Percentiles rank a stretch among this genome's conserved stretches.
phyloP scores from a whole-genome alignment of 2,797 vertebrate species.

The Paguma larvata region DNA sequence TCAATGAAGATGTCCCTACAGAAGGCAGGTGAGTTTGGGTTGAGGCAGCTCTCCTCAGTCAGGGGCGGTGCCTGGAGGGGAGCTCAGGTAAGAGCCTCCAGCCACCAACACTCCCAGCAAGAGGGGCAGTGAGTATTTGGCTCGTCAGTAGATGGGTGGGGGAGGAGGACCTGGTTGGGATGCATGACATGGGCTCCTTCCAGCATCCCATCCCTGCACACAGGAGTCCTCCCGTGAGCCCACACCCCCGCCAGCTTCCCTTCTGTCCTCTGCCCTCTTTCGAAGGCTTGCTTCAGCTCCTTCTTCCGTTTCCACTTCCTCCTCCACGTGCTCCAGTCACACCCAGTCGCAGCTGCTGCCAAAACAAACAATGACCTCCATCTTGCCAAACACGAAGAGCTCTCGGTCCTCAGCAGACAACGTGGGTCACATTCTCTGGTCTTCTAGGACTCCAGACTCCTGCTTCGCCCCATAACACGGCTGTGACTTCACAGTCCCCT shows the following conservation, averaged over 20 bases:
- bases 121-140: fast-evolving
- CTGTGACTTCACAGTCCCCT: fast-evolving
- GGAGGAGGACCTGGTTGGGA: fast-evolving
- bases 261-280: fast-evolving
- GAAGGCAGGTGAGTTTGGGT: no score
- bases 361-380: background rate
- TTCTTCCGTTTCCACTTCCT: fast-evolving
- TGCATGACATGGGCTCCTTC: fast-evolving
- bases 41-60: background rate
- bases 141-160: fast-evolving
- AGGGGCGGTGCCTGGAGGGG: background rate
- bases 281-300: fast-evolving
- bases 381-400: no score
- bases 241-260: fast-evolving
- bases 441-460: background rate
- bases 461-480: fast-evolving
- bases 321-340: fast-evolving
- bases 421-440: fast-evolving
- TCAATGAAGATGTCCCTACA: fast-evolving
- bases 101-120: fast-evolving
- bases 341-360: background rate
- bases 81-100: fast-evolving
- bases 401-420: background rate
- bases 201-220: fast-evolving
- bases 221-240: fast-evolving